Percentiles rank a stretch among this genome's conserved stretches.
phyloP scores from a whole-genome alignment of 2,888 invertebrate species.

The Patella pellucida region DNA sequence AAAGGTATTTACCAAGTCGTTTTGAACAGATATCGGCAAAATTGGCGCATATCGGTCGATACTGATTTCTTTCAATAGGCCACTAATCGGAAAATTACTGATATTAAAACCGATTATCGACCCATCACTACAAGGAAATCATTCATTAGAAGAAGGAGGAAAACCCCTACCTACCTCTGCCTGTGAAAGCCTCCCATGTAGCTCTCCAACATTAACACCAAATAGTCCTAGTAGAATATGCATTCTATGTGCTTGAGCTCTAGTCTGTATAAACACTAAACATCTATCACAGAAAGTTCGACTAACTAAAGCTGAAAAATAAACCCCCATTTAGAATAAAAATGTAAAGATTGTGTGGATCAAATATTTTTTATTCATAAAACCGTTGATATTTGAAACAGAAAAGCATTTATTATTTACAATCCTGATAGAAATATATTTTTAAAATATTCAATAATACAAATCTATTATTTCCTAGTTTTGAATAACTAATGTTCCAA shows the following conservation, averaged over 20 bases:
- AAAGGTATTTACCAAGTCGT: too few relatives aligned
- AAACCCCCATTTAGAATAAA: not conserved
- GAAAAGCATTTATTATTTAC: too few relatives aligned
- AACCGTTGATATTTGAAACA: too few relatives aligned
- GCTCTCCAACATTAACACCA: slow-evolving; percentile 88
- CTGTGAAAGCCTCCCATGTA: slow-evolving; percentile 97
- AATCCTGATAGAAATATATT: not conserved
- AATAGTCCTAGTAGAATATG: slow-evolving; percentile 92
- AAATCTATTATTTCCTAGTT: not conserved
- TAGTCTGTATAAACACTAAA: slow-evolving; percentile 97
- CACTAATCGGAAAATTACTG: too few relatives aligned
- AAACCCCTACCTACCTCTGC: slow-evolving; percentile 75
- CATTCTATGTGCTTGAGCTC: slow-evolving; percentile 92
- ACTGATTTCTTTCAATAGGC: too few relatives aligned
- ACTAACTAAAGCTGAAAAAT: slow-evolving; percentile 79
- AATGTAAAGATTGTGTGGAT: too few relatives aligned
- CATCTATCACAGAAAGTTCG: slow-evolving; percentile 91
- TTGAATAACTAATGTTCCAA: not conserved
- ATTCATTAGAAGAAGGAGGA: not conserved
- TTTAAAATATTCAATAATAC: not conserved
- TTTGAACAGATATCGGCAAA: too few relatives aligned
- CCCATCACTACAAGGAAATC: not conserved
- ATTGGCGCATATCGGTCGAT: too few relatives aligned
- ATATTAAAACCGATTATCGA: too few relatives aligned
- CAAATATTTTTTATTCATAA: too few relatives aligned